phyloP scores from a whole-genome alignment of 1,140 invertebrate genomes.

The Zaprionus taronus region DNA sequence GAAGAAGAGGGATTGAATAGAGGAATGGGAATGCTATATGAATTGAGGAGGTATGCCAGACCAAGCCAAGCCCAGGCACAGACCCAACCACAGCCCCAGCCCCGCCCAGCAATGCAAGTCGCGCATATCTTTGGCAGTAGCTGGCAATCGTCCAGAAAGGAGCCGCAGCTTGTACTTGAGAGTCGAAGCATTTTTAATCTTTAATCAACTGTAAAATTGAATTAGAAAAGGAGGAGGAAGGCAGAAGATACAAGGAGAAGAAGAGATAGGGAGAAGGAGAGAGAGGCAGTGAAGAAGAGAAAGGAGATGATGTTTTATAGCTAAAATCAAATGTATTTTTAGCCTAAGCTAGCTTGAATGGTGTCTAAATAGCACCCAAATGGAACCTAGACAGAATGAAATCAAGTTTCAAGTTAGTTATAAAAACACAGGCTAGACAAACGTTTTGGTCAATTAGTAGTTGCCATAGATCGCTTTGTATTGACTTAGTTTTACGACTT shows the following conservation, averaged over 20 bases:
- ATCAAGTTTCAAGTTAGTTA: not conserved
- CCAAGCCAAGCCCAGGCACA: not conserved
- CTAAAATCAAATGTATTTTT: not conserved
- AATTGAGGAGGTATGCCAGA: not conserved
- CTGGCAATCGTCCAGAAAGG: conserved; percentile 5
- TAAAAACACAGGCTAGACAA: not conserved
- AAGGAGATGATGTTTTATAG: not conserved
- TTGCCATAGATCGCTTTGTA: conserved; percentile 15
- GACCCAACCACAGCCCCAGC: not conserved
- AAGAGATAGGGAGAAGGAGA: not conserved
- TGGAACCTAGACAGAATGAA: not conserved
- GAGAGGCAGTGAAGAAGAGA: not conserved
- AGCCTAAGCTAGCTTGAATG: not conserved
- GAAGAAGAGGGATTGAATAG: not conserved
- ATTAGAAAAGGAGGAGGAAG: not conserved
- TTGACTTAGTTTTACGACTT: conserved; percentile 6
- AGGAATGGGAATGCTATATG: not conserved
- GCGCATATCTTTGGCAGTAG: conserved; percentile 4
- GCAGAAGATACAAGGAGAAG: not conserved
- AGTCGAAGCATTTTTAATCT: not conserved
- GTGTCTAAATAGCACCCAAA: not conserved
- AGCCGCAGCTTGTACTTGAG: not conserved
- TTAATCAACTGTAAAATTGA: conserved; percentile 9
- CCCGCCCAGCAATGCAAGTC: not conserved
- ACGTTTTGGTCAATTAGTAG: not conserved